Evolutionary conservation across 2,888 invertebrate genomes (phyloP).

Genomic region (Ichneumoninae sp.): DNA sequence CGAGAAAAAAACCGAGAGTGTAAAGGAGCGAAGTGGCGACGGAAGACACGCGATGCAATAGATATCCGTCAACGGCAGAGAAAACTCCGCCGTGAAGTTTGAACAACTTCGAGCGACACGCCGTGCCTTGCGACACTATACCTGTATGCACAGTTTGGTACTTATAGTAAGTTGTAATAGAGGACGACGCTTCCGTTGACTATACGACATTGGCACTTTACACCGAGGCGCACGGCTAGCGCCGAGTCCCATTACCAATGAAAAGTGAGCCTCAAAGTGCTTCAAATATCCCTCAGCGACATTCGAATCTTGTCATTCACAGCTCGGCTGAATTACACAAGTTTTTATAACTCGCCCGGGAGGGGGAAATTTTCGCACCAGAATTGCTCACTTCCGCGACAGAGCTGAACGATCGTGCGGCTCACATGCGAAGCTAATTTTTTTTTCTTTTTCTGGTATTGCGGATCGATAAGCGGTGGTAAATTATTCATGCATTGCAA

Average conservation of each 20-base stretch:
- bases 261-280: conserved; percentile 49
- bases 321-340: conserved; percentile 1
- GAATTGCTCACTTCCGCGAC: neutral
- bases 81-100: conserved; percentile 49
- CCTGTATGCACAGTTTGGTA: neutral
- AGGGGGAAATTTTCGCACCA: conserved; percentile 1
- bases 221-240: neutral
- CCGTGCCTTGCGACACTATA: neutral
- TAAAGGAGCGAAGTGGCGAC: neutral
- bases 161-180: conserved; percentile 17
- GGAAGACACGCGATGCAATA: conserved; percentile 24
- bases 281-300: conserved; percentile 10
- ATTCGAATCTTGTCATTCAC: conserved; percentile 16
- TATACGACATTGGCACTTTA: conserved; percentile 29
- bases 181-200: conserved; percentile 32
- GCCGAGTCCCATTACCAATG: conserved; percentile 44
- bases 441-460: conserved; percentile 2
- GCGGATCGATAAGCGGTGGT: conserved; percentile 50
- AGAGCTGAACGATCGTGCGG: neutral
- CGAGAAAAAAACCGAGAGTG: neutral
- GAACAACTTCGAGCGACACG: conserved; percentile 28
- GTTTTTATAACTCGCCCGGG: neutral
- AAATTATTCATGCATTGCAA: conserved; percentile 57
- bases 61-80: conserved; percentile 35
- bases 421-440: conserved; percentile 33